phyloP scores from a whole-genome alignment of 2,797 vertebrate genomes.

The Delichon dasypus region DNA sequence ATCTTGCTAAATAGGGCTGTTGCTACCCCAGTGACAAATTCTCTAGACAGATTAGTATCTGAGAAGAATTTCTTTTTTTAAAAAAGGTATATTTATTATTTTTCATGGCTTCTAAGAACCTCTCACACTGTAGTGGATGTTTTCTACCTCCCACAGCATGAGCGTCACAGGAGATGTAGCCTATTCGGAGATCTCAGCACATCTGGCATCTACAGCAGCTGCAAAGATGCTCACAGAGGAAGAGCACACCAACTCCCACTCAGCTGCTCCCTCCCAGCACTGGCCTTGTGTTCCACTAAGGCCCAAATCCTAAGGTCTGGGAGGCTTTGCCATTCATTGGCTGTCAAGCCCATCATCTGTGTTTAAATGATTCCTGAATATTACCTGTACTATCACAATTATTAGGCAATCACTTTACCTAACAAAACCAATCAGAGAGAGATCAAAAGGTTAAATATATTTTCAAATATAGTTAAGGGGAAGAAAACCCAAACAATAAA shows the following conservation, averaged over 20 bases:
- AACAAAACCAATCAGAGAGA: neutral
- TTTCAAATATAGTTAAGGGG: neutral
- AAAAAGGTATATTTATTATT: neutral
- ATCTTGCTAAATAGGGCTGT: slow-evolving; percentile 37
- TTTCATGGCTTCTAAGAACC: neutral
- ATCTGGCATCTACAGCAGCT: neutral
- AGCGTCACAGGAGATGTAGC: neutral
- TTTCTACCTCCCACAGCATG: neutral
- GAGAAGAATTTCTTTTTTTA: neutral
- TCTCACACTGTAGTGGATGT: neutral
- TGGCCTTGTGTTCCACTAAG: neutral
- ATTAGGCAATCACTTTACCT: neutral
- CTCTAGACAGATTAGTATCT: neutral
- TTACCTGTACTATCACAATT: neutral
- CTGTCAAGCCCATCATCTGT: neutral
- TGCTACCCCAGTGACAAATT: slow-evolving; percentile 2
- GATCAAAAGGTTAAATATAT: neutral
- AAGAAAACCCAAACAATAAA: neutral
- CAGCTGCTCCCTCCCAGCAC: neutral
- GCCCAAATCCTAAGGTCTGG: neutral
- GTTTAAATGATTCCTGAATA: neutral
- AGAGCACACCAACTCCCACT: neutral
- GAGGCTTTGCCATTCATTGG: neutral
- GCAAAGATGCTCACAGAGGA: neutral
- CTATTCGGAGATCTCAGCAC: neutral